Evolutionary conservation across 1,140 invertebrate species (phyloP), one percentile per base, ranked within the genome.

Genomic region (Drosophila novamexicana): DNA sequence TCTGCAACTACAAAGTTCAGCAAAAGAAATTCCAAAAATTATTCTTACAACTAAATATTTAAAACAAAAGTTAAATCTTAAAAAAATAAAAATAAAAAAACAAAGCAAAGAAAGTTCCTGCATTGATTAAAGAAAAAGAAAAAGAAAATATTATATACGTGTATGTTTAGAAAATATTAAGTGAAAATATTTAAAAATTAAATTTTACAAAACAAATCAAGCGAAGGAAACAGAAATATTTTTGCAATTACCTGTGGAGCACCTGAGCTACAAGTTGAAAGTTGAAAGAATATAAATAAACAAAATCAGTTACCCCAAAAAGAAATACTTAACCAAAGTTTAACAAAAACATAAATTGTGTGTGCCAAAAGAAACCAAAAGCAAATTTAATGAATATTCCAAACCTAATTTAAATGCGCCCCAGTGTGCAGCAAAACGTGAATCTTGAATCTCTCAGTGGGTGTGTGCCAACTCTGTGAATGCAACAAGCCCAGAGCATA

Each of bases 61-160:
- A 63, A 22, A 42, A 6, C 4, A 29, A 29, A 5, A 29, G 22
- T 29, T 29, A 29, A 29, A 29, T 29, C 22, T 29, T 0, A 29
- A 29, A 29, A 29, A 29, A 22, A 22, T 58, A 18, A 44, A 49
- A 66, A 72, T 7, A 14, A 14, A 67, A 67, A 49, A 68, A 39
- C 39, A 45, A 81, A 77, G 82, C 79, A 86, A 86, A 81, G 54
- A 89, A 90, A 85, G 78, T 81, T 90, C 81, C 81, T 84, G 79
- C 75, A 71, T 57, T 54, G 16, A 63, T 65, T 78, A 70, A 42
- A 39, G 22, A 71, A 58, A 18, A 7, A 40, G 42, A 63, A 39
- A 12, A 57, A 34, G 49, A 56, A 68, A 34, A 66, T 69, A 54
- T 64, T 57, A 53, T 36, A 65, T 67, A 75, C 22, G 22, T 59